Evolutionary conservation across 1,140 invertebrate species (phyloP).

Genomic region (Drosophila mauritiana): DNA sequence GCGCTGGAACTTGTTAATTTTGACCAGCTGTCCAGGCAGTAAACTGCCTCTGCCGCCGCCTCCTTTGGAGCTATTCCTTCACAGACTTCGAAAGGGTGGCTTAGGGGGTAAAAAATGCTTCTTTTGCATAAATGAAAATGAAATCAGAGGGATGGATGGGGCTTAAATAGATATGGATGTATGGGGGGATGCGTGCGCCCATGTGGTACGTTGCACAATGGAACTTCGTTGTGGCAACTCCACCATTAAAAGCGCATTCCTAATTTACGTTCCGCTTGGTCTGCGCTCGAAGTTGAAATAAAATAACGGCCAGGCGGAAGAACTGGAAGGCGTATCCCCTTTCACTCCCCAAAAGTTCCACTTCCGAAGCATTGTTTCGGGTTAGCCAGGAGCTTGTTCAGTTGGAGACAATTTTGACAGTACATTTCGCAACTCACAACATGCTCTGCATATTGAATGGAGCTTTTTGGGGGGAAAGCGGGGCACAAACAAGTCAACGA

Average conservation of each 20-base stretch:
- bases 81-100: background rate
- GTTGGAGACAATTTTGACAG: constrained; percentile 55
- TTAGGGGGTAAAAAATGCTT: constrained; percentile 54
- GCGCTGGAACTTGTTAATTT: constrained; percentile 79
- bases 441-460: constrained; percentile 66
- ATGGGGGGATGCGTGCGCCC: background rate
- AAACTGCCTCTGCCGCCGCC: constrained; percentile 40
- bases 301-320: constrained; percentile 28
- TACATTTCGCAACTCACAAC: constrained; percentile 53
- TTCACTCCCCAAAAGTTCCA: constrained; percentile 27
- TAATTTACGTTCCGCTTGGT: constrained; percentile 32
- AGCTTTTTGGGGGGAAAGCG: background rate
- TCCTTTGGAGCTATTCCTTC: background rate
- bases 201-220: constrained; percentile 19
- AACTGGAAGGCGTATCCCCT: too few relatives aligned
- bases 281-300: constrained; percentile 38
- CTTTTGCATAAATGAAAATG: constrained; percentile 75
- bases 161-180: constrained; percentile 16
- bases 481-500: background rate
- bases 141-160: constrained; percentile 16
- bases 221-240: constrained; percentile 7
- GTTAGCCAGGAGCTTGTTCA: constrained; percentile 8
- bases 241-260: constrained; percentile 54
- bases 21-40: constrained; percentile 75
- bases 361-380: constrained; percentile 49